phyloP scores from a whole-genome alignment of 2,888 invertebrate species.

The Cephonodes hylas region DNA sequence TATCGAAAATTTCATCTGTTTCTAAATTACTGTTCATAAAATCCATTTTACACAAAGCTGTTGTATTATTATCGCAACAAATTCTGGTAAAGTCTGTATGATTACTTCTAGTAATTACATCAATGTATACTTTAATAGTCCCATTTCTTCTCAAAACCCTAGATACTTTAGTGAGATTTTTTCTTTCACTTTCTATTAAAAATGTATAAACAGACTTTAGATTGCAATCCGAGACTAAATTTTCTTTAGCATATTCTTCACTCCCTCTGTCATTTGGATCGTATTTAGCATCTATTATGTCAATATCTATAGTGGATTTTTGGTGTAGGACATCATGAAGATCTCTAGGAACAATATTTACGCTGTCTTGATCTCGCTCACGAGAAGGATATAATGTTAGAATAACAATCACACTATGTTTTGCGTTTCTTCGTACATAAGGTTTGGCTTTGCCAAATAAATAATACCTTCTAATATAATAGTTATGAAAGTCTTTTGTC shows the following conservation, averaged over 20 bases:
- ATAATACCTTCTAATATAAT: conserved; percentile 50
- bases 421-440: conserved; percentile 20
- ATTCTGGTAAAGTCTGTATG: conserved; percentile 41
- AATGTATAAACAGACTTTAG: conserved; percentile 55
- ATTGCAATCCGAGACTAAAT: conserved; percentile 40
- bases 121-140: conserved; percentile 58
- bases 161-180: conserved; percentile 49
- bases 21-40: conserved; percentile 13
- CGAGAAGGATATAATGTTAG: conserved; percentile 45
- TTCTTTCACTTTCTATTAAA: conserved; percentile 45
- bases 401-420: conserved; percentile 54
- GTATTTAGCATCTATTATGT: conserved; percentile 52
- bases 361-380: conserved; percentile 10
- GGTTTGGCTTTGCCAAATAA: conserved; percentile 38
- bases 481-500: conserved; percentile 48
- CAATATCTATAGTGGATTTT: conserved; percentile 50
- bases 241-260: conserved; percentile 21
- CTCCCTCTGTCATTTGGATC: conserved; percentile 28
- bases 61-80: conserved; percentile 42
- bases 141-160: conserved; percentile 50
- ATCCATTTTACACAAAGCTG: conserved; percentile 27
- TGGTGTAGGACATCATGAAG: conserved; percentile 38
- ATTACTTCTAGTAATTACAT: conserved; percentile 38
- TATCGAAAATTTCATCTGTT: conserved; percentile 8
- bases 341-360: conserved; percentile 30